A percentile compares a stretch with the other conserved stretches of the same genome.
These are phyloP conservation scores for Nasua narica DNA, from an alignment of 2,797 vertebrate genomes.

Conservation along the genomic window DNA sequence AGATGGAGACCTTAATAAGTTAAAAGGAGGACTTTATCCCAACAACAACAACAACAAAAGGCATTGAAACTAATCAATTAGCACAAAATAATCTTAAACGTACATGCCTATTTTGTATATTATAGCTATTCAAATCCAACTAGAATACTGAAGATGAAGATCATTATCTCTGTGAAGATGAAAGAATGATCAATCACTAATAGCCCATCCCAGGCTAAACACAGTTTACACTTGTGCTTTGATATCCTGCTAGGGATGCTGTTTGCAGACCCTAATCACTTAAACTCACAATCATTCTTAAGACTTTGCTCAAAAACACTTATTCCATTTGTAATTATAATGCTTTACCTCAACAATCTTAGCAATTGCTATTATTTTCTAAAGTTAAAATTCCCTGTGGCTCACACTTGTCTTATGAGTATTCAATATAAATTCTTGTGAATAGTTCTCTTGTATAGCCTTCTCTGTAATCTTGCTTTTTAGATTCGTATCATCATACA, in stretches of 20 bases:
- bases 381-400: not conserved
- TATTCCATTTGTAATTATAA: not conserved
- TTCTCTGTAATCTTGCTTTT: not conserved
- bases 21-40: not conserved
- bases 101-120: not conserved
- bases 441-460: not conserved
- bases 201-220: not conserved
- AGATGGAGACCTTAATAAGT: not conserved
- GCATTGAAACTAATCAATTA: not conserved
- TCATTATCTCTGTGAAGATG: not conserved
- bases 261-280: not conserved
- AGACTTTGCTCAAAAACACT: not conserved
- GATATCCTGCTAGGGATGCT: not conserved
- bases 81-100: not conserved
- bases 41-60: not conserved
- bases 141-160: not conserved
- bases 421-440: not conserved
- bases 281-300: not conserved
- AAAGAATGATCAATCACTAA: not conserved
- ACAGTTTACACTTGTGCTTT: not conserved
- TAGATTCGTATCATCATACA: not conserved
- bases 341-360: not conserved
- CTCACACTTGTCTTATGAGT: not conserved
- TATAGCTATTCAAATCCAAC: not conserved
- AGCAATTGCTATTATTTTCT: constrained; percentile 7